phyloP scores from a whole-genome alignment of 2,113 vertebrate species.

The Cettia cetti region DNA sequence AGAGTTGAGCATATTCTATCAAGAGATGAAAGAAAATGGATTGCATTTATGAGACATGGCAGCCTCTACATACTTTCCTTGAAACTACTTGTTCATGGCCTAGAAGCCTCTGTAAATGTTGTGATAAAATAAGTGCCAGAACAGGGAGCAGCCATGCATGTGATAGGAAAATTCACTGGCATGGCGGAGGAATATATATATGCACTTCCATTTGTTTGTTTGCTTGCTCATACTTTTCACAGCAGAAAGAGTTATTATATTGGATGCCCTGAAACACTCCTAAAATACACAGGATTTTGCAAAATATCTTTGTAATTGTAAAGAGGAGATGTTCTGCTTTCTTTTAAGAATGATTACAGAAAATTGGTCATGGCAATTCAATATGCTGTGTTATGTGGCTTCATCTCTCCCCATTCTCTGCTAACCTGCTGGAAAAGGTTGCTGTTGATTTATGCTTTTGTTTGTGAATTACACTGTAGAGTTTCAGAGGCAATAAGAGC shows the following conservation, averaged over 20 bases:
- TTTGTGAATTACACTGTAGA: conserved; percentile 44
- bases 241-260: background rate
- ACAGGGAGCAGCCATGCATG: conserved; percentile 32
- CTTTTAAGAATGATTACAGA: conserved; percentile 40
- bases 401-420: background rate
- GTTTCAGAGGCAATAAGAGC: conserved; percentile 46
- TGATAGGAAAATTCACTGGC: conserved; percentile 50
- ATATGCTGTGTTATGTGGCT: conserved; percentile 20
- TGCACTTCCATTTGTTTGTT: conserved; percentile 1
- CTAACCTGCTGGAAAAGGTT: conserved; percentile 52
- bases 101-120: conserved; percentile 40
- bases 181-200: conserved; percentile 8
- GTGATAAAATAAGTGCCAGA: conserved; percentile 34
- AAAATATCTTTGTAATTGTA: conserved; percentile 1
- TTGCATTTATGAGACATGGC: background rate
- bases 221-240: conserved; percentile 4
- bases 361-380: conserved; percentile 42
- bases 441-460: conserved; percentile 55
- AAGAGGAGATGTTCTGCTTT: conserved; percentile 24
- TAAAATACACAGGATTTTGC: background rate
- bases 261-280: background rate
- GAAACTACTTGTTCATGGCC: background rate
- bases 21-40: conserved; percentile 3
- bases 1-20: background rate
- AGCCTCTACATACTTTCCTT: background rate